Evolutionary conservation across 1,140 invertebrate species (phyloP).

Genomic region (Physella acuta): DNA sequence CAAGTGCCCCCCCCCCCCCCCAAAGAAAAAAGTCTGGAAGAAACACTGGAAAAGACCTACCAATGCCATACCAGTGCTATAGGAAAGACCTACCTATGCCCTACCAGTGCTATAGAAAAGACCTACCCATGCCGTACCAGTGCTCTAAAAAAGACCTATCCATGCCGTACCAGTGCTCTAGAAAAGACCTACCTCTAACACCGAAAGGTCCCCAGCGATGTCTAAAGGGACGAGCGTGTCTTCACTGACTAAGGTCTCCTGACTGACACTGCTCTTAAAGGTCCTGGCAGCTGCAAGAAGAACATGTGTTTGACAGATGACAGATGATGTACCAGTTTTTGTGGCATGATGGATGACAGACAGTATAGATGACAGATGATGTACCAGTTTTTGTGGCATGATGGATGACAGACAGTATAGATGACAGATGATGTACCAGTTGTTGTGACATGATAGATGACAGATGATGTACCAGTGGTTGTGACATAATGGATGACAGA

Average conservation of each 20-base stretch:
- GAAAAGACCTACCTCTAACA: conserved; percentile 21
- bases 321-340: neutral
- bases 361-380: neutral
- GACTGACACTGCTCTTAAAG: conserved; percentile 9
- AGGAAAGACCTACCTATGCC: no score
- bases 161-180: no score
- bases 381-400: neutral
- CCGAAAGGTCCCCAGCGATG: conserved; percentile 29
- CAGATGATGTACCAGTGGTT: neutral
- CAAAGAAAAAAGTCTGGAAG: no score
- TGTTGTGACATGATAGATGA: neutral
- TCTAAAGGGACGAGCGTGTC: conserved; percentile 31
- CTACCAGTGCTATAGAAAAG: no score
- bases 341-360: neutral
- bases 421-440: neutral
- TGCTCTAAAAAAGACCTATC: no score
- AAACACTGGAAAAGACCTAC: no score
- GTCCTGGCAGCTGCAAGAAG: neutral
- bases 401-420: neutral
- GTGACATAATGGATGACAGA: neutral
- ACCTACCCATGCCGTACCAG: no score
- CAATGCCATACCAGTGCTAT: no score
- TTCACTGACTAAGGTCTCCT: conserved; percentile 17
- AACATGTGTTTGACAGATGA: neutral
- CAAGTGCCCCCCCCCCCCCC: no score